Evolutionary conservation across 2,797 vertebrate genomes (phyloP).

Genomic region (Myotis vivesi): DNA sequence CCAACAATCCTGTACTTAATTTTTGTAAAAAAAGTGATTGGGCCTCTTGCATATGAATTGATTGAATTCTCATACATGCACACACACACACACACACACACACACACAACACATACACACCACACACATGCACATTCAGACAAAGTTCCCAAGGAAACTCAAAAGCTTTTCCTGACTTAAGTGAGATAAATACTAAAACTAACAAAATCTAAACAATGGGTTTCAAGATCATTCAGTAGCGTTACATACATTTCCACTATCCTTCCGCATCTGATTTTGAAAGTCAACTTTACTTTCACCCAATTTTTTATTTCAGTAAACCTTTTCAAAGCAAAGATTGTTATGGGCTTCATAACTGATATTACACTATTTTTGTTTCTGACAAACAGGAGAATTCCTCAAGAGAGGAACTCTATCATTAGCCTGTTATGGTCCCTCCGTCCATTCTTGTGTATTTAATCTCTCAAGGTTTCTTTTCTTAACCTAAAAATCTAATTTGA

Average conservation of each 20-base stretch:
- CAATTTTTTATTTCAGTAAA: background rate
- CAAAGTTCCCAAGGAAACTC: background rate
- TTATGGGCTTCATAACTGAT: background rate
- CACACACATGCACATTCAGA: too few species aligned
- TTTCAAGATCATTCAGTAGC: background rate
- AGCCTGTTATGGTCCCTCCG: background rate
- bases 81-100: too few species aligned
- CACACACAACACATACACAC: too few species aligned
- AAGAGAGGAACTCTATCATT: background rate
- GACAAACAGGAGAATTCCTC: constrained; percentile 4
- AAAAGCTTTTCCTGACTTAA: background rate
- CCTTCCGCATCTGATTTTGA: background rate
- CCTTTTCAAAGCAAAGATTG: background rate
- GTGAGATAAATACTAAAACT: background rate
- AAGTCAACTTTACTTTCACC: background rate
- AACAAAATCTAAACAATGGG: background rate
- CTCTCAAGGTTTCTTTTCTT: background rate
- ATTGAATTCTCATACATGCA: background rate
- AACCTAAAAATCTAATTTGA: constrained; percentile 54
- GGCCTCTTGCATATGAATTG: background rate
- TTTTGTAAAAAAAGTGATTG: background rate
- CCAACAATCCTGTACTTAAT: background rate
- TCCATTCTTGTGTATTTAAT: background rate
- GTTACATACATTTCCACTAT: background rate
- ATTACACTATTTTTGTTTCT: background rate